Base-by-base conservation (phyloP, 2,888 invertebrate genomes). In the Macrosoma leucophasiata region DNA sequence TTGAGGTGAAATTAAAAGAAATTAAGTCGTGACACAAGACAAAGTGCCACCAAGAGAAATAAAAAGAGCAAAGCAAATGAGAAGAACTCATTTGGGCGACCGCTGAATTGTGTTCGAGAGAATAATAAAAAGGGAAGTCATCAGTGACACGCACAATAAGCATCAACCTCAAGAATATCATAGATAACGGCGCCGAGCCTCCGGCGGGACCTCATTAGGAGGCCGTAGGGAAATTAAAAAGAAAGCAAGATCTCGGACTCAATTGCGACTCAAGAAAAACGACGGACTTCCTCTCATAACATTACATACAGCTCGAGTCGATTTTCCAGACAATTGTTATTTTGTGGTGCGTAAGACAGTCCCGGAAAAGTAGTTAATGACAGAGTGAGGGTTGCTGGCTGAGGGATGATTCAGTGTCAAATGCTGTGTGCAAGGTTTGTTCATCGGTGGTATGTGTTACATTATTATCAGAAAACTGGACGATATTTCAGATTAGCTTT, bases 111-210 rank as follows among this genome's bases (percentile, higher is more conserved):
- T 82, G 72, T 84, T 84, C 79, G 79, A 81, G 84, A 78, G 82
- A 78, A 81, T 76, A 82, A 82, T 81, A 82, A 82, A 78, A 81
- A 82, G 69, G 78, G 81, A 81, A 79, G 73, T 77, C 81, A 82
- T 82, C 82, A 84, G 82, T 84, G 84, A 82, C 84, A 84, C 84
- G 84, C 84, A 84, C 84, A 84, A 84, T 84, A 79, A 84, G 84
- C 82, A 84, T 84, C 84, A 84, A 82, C 82, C 84, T 81, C 84
- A 79, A 82, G 79, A 84, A 84, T 84, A 84, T 84, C 84, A 84
- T 84, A 84, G 82, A 84, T 81, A 84, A 84, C 78, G 70, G 74
- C 76, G 65, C 62, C 59, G 57, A 60, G 65, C 60, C 58, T 60
- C 66, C 68, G 70, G 73, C 74, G 64, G 62, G 84, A 79, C 71